A percentile compares a stretch with the other conserved stretches of the same genome.
Conservation (phyloP, 2,888 invertebrate genomes). For the Orthosia gracilis region DNA sequence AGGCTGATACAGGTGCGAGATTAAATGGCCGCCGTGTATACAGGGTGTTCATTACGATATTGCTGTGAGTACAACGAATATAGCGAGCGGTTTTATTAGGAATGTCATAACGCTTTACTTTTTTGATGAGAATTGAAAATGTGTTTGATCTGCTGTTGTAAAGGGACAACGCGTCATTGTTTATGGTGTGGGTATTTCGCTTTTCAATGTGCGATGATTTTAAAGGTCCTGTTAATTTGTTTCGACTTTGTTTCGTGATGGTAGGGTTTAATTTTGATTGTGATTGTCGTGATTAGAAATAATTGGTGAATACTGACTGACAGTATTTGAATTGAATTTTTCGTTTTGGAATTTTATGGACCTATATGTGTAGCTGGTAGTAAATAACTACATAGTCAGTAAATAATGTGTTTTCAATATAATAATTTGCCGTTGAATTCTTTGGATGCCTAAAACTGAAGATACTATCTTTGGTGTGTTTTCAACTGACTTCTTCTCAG, state of each 20-base stretch:
- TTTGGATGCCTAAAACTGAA: no score
- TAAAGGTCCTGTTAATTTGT: constrained; percentile 63
- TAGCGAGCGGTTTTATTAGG: constrained; percentile 88
- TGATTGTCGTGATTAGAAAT: constrained; percentile 32
- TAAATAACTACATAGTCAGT: not conserved
- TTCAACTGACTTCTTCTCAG: no score
- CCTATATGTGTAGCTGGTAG: not conserved
- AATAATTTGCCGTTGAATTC: no score
- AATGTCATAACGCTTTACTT: constrained; percentile 87
- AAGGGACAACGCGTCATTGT: constrained; percentile 78
- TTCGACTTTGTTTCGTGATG: constrained; percentile 52
- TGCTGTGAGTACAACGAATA: constrained; percentile 87
- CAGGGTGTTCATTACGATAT: constrained; percentile 91
- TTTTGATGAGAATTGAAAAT: constrained; percentile 91
- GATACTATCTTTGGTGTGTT: no score
- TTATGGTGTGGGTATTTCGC: constrained; percentile 70
- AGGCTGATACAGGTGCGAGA: constrained; percentile 90
- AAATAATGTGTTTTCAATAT: no score
- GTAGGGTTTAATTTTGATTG: constrained; percentile 61
- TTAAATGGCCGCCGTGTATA: constrained; percentile 90
- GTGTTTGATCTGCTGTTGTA: constrained; percentile 83
- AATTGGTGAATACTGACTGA: not conserved
- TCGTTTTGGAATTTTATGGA: not conserved
- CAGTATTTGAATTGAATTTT: not conserved
- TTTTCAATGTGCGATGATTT: constrained; percentile 64